A percentile compares a stretch with the other conserved stretches of the same genome.
These are phyloP conservation scores for Dermatemys mawii DNA, from an alignment of 2,113 vertebrate genomes.

Conservation along the genomic window DNA sequence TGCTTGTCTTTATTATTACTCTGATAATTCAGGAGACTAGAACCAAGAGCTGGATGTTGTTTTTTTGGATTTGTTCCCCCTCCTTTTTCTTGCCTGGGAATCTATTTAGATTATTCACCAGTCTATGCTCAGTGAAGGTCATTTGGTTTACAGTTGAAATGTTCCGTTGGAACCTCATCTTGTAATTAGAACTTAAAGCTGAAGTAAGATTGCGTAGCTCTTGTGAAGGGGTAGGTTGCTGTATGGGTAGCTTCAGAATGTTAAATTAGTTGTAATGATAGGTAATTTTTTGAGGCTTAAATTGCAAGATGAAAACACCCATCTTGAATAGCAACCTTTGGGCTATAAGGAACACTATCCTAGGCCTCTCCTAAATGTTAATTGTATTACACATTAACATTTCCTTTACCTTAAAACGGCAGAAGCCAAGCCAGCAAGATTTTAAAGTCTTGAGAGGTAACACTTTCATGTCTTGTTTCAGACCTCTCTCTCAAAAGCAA, in stretches of 20 bases:
- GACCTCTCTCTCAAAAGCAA: slow-evolving; percentile 48
- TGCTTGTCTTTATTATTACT: slow-evolving; percentile 64
- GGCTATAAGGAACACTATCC: slow-evolving; percentile 38
- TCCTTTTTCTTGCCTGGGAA: slow-evolving; percentile 57
- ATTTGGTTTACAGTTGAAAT: slow-evolving; percentile 77
- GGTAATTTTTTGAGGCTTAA: slow-evolving; percentile 77
- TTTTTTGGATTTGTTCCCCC: background rate
- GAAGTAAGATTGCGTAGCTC: slow-evolving; percentile 68
- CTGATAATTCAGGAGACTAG: slow-evolving; percentile 64
- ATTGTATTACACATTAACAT: slow-evolving; percentile 71
- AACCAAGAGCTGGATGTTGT: slow-evolving; percentile 57
- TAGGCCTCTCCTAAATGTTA: slow-evolving; percentile 60
- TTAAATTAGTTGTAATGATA: slow-evolving; percentile 74
- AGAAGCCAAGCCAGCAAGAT: slow-evolving; percentile 66
- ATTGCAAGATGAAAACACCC: slow-evolving; percentile 69
- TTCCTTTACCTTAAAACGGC: slow-evolving; percentile 66
- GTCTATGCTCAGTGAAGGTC: slow-evolving; percentile 76
- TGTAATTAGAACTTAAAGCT: slow-evolving; percentile 77
- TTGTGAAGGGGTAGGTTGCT: slow-evolving; percentile 75
- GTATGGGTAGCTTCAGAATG: slow-evolving; percentile 78
- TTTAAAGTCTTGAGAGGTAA: slow-evolving; percentile 67
- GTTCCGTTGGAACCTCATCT: slow-evolving; percentile 75
- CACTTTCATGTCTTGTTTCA: slow-evolving; percentile 54
- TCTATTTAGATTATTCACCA: slow-evolving; percentile 77
- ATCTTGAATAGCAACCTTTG: slow-evolving; percentile 71